Evolutionary conservation across 2,797 vertebrate species (phyloP).

Genomic region (Centroberyx gerrardi): DNA sequence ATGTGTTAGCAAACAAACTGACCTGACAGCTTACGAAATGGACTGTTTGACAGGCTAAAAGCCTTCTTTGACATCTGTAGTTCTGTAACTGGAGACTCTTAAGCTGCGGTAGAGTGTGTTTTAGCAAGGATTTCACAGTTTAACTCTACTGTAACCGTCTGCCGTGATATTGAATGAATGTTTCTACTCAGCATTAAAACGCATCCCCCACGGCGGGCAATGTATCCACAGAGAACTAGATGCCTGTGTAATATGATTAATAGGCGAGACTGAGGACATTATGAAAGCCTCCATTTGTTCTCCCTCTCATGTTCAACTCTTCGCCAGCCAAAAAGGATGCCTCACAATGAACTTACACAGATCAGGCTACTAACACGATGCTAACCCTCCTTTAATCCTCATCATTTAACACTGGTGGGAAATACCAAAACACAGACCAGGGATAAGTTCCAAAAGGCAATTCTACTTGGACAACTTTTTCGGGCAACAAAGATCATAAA

Average conservation of each 20-base stretch:
- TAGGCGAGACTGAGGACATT: conserved; percentile 19
- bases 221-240: conserved; percentile 13
- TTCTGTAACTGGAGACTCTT: neutral
- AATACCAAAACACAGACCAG: neutral
- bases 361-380: neutral
- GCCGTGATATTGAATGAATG: conserved; percentile 16
- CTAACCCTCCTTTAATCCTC: neutral
- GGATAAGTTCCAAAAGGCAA: neutral
- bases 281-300: conserved; percentile 6
- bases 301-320: neutral
- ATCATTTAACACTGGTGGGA: neutral
- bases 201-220: neutral
- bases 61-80: conserved; percentile 8
- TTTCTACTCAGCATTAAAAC: conserved; percentile 10
- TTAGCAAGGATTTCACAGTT: conserved; percentile 15
- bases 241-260: conserved; percentile 18
- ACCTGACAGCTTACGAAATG: neutral
- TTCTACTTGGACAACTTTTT: neutral
- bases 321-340: neutral
- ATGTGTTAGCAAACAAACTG: conserved; percentile 13
- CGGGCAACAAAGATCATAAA: neutral
- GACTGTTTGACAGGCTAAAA: neutral
- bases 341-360: conserved; percentile 1
- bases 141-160: conserved; percentile 2
- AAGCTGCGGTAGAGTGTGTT: neutral